These are phyloP conservation scores for Penaeus indicus DNA, from an alignment of 1,140 invertebrate species.

Conservation along the genomic window DNA sequence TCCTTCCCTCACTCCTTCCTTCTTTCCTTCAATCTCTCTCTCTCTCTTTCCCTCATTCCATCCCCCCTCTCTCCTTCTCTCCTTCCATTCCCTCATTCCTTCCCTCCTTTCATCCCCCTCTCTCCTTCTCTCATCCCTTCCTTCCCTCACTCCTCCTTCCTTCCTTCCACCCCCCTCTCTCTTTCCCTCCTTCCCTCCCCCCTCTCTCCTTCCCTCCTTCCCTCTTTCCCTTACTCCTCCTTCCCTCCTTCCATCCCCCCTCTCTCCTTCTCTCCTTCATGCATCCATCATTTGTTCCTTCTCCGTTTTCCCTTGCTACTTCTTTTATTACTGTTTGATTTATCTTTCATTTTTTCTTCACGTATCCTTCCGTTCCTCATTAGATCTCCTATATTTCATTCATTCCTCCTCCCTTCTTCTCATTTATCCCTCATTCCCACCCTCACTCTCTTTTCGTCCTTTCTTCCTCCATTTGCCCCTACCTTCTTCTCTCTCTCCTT, in stretches of 20 bases:
- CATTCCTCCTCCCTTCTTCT: constrained; percentile 35
- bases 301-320: constrained; percentile 18
- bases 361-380: background rate
- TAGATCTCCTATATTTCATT: constrained; percentile 15
- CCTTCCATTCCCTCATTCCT: too few species aligned
- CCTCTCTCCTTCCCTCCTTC: background rate
- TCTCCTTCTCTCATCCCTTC: too few species aligned
- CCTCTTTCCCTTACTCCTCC: background rate
- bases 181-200: background rate
- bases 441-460: constrained; percentile 31
- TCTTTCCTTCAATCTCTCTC: too few species aligned
- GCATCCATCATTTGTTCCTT: constrained; percentile 31
- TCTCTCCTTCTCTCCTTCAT: constrained; percentile 23
- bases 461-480: constrained; percentile 11
- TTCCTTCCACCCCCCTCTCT: too few species aligned
- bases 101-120: too few species aligned
- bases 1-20: too few species aligned
- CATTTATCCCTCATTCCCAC: background rate
- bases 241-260: background rate
- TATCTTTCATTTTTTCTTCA: background rate
- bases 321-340: constrained; percentile 18
- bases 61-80: too few species aligned
- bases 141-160: too few species aligned
- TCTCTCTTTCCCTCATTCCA: too few species aligned
- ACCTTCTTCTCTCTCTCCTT: constrained; percentile 14